Conservation (phyloP, 2,113 vertebrate species). For the Smithornis capensis region DNA sequence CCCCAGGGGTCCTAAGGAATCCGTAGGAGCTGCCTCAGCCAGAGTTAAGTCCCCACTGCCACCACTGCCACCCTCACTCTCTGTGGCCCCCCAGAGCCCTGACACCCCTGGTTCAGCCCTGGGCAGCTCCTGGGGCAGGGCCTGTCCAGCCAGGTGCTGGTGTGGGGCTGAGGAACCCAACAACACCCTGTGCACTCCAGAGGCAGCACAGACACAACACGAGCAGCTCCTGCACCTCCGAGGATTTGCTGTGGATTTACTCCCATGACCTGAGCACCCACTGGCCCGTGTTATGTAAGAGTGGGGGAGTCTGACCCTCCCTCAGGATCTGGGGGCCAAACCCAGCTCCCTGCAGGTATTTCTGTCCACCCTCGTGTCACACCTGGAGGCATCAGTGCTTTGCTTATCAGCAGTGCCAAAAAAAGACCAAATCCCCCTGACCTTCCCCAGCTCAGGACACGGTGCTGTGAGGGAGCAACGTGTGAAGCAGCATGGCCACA, state of each 20-base stretch:
- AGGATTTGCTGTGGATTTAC: not conserved
- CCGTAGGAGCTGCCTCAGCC: not conserved
- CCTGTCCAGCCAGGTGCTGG: not conserved
- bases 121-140: not conserved
- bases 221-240: not conserved
- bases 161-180: not conserved
- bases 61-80: not conserved
- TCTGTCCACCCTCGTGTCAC: not conserved
- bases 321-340: not conserved
- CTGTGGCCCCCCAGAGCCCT: not conserved
- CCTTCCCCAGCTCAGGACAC: not conserved
- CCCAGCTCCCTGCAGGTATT: not conserved
- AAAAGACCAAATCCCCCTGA: conserved; percentile 28
- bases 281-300: not conserved
- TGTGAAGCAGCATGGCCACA: not conserved
- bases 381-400: not conserved
- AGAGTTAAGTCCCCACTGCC: not conserved
- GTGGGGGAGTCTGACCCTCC: not conserved
- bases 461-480: accelerated
- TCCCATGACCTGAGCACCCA: not conserved
- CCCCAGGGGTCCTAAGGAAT: not conserved
- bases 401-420: not conserved
- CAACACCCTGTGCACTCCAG: accelerated
- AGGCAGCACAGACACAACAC: not conserved
- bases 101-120: not conserved